Base-by-base conservation (phyloP, 2,888 invertebrate species). In the Spodoptera littoralis region DNA sequence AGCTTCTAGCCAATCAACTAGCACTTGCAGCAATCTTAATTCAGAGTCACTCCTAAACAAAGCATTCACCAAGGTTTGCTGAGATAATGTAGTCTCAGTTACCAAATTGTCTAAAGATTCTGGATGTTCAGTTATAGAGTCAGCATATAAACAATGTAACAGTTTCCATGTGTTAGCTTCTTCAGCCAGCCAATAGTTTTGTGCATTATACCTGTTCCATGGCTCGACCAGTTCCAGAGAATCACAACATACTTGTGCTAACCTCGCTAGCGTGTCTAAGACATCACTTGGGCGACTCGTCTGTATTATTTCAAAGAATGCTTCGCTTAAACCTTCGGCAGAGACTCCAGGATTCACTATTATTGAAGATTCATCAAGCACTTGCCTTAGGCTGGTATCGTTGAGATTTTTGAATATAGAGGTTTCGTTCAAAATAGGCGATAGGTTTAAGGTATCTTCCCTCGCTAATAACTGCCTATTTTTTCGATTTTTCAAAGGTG, bases 1-100 rank as follows among this genome's bases (percentile, higher is more conserved):
- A 45, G 96, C 96, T 90, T 99, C 99, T 57, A 99, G 88, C 99
- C 99, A 99, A 89, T 99, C 99, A 27, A 99, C 97, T 46, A 99
- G 96, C 52, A 98, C 88, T 88, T 99, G 98, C 82, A 97, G 96
- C 84, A 97, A 96, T 42, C 97, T 90, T 41, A 96, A 80, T 63
- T 95, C 96, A 0, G 95, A 89, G 80, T 96, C 95, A 59, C 91
- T 91, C 88, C 89, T 88, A 76, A 92, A 93, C 65, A 93, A 86
- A 53, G 89, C 89, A 56, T 82, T 82, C 1, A 94, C 92, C 70
- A 95, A 85, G 30, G 84, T 88, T 78, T 92, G 89, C 72, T 93
- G 94, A 2, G 92, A 93, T 30, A 92, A 71, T 51, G 90, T 92
- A 61, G 87, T 84, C 84, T 93, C 87, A 59, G 87, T 84, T 83